phyloP scores from a whole-genome alignment of 1,140 invertebrate genomes.

The Potamilus streckersoni region DNA sequence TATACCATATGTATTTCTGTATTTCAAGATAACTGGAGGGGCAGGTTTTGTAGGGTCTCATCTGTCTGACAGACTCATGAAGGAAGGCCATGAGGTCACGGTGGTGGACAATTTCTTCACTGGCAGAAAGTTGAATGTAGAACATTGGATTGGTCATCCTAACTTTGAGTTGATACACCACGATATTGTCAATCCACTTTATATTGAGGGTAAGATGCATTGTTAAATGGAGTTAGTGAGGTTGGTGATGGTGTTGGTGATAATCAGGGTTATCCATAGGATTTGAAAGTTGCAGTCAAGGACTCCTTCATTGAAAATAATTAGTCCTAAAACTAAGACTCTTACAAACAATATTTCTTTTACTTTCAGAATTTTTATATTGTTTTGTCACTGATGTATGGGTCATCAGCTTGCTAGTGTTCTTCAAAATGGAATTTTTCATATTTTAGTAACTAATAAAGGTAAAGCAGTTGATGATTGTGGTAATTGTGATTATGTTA shows the following conservation, averaged over 20 bases:
- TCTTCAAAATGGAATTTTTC: too few species aligned
- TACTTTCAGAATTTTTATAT: too few species aligned
- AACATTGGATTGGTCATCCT: constrained; percentile 98
- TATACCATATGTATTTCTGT: neutral
- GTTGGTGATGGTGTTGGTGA: neutral
- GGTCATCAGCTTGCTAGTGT: too few species aligned
- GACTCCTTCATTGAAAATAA: too few species aligned
- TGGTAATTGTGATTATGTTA: too few species aligned
- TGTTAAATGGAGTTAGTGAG: neutral
- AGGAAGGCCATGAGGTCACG: constrained; percentile 97
- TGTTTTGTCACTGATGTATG: too few species aligned
- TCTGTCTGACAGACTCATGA: constrained; percentile 94
- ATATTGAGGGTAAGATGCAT: constrained; percentile 81
- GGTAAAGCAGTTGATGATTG: too few species aligned
- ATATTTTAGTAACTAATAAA: too few species aligned
- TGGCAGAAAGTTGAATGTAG: constrained; percentile 95
- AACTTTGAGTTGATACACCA: constrained; percentile 99
- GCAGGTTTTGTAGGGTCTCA: constrained; percentile 99
- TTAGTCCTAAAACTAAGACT: too few species aligned
- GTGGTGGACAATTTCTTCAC: constrained; percentile 99
- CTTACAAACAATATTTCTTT: too few species aligned
- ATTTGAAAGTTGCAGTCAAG: too few species aligned
- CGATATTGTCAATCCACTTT: constrained; percentile 98
- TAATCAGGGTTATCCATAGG: too few species aligned
- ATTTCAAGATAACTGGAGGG: constrained; percentile 88